Conservation (phyloP, 2,113 vertebrate genomes). For the Seriola quinqueradiata region DNA sequence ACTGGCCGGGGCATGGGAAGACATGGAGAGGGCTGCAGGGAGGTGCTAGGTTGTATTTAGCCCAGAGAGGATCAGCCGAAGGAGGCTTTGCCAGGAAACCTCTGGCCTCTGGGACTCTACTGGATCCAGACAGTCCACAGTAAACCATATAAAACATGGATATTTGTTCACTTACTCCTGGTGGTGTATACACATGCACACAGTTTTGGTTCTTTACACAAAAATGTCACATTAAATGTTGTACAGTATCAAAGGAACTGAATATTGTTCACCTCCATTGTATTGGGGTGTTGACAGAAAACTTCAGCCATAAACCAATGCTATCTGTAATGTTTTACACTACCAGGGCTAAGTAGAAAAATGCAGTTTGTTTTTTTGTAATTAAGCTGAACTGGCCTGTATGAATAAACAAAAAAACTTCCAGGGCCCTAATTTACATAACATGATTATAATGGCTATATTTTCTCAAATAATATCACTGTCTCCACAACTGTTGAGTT, state of each 20-base stretch:
- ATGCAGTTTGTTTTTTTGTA: no score
- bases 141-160: not conserved
- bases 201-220: not conserved
- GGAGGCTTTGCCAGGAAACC: conserved; percentile 61
- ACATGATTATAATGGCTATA: no score
- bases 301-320: no score
- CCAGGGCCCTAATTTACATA: no score
- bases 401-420: no score
- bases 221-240: not conserved
- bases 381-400: no score
- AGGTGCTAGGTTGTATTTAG: conserved; percentile 64
- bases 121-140: conserved; percentile 46
- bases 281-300: no score
- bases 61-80: conserved; percentile 54
- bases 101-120: conserved; percentile 46
- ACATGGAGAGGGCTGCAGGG: conserved; percentile 59
- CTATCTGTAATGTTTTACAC: no score
- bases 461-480: no score
- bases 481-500: no score
- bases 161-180: not conserved
- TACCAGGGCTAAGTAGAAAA: no score
- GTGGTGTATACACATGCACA: not conserved
- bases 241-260: not conserved
- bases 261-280: no score
- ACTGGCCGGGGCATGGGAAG: conserved; percentile 76